Percentiles rank a stretch among this genome's conserved stretches.
Evolutionary conservation across 2,888 invertebrate species (phyloP).

Genomic region (Tetropium fuscum): DNA sequence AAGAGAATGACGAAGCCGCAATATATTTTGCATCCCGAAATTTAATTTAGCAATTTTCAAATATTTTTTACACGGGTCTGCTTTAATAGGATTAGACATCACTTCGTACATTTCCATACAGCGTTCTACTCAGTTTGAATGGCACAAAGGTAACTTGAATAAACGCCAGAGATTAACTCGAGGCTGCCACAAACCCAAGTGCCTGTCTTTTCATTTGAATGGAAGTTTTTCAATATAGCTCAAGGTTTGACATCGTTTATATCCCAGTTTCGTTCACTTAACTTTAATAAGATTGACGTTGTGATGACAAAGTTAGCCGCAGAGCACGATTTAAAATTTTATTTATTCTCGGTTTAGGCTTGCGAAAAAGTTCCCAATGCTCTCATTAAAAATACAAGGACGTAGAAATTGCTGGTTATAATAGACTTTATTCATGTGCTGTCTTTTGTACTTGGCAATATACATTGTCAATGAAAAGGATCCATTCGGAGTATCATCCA

Average conservation of each 20-base stretch:
- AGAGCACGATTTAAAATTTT: constrained; percentile 18
- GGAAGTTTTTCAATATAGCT: constrained; percentile 27
- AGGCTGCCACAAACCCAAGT: constrained; percentile 13
- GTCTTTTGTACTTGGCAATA: no score
- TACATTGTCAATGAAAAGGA: no score
- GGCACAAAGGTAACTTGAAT: constrained; percentile 7
- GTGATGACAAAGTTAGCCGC: constrained; percentile 13
- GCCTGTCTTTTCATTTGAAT: constrained; percentile 24
- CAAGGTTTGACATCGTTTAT: constrained; percentile 25
- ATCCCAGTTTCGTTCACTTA: constrained; percentile 14
- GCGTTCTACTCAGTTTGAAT: neutral
- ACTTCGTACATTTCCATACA: neutral
- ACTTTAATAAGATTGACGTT: constrained; percentile 19
- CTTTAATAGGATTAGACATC: no score
- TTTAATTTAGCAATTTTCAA: no score
- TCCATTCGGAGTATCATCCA: no score
- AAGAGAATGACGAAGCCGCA: no score
- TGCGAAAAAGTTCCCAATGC: no score
- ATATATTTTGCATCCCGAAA: no score
- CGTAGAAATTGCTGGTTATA: no score
- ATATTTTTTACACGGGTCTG: no score
- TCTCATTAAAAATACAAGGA: no score
- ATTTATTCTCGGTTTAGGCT: constrained; percentile 13
- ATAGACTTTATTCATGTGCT: no score
- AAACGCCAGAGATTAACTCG: constrained; percentile 20